Evolutionary conservation across 1,140 invertebrate species (phyloP).

Genomic region (Saccostrea cuccullata): DNA sequence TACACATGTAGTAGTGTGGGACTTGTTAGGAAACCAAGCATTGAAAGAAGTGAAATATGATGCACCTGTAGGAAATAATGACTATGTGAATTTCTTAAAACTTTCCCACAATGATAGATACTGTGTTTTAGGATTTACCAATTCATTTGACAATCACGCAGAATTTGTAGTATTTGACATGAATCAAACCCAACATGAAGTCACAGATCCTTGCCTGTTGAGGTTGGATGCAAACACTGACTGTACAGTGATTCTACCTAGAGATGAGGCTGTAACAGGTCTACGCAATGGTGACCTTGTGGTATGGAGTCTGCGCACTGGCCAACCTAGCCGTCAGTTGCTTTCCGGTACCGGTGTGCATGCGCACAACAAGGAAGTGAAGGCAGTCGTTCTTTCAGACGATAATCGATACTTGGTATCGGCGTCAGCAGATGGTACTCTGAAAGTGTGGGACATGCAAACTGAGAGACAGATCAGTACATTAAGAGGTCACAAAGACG

Average conservation of each 20-base stretch:
- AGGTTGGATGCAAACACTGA: conserved; percentile 75
- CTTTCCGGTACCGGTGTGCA: conserved; percentile 65
- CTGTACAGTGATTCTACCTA: conserved; percentile 75
- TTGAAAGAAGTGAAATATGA: conserved; percentile 76
- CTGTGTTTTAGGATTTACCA: conserved; percentile 76
- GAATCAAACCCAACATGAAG: conserved; percentile 69
- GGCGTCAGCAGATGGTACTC: conserved; percentile 75
- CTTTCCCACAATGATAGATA: conserved; percentile 75
- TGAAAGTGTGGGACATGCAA: conserved; percentile 77
- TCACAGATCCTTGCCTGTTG: conserved; percentile 72
- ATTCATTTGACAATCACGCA: conserved; percentile 75
- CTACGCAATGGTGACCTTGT: conserved; percentile 76
- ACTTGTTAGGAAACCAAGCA: conserved; percentile 76
- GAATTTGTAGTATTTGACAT: conserved; percentile 78
- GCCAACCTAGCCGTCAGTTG: conserved; percentile 73
- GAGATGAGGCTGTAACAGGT: conserved; percentile 78
- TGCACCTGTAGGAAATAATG: conserved; percentile 75
- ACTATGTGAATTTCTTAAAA: conserved; percentile 74
- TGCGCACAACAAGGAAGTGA: conserved; percentile 75
- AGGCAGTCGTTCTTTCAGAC: conserved; percentile 72
- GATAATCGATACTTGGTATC: conserved; percentile 76
- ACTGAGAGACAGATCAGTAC: conserved; percentile 74
- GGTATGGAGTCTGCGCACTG: conserved; percentile 77
- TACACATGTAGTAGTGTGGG: conserved; percentile 76
- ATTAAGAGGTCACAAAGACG: conserved; percentile 75